phyloP scores from a whole-genome alignment of 1,140 invertebrate species.

The Drosophila guanche region DNA sequence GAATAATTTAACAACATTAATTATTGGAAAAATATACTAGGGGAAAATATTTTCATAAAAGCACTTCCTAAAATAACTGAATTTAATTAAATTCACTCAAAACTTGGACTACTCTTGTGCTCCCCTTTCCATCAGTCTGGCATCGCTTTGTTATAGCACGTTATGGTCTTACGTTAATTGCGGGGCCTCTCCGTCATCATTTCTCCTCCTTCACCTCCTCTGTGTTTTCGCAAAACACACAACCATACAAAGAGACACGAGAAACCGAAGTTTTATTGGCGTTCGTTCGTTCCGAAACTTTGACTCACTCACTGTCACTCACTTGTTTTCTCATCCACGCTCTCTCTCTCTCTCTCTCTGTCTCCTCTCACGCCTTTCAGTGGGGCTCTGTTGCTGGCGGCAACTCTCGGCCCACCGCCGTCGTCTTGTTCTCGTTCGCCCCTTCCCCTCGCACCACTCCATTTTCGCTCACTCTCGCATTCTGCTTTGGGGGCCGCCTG shows the following conservation, averaged over 20 bases:
- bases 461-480: no score
- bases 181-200: constrained; percentile 11
- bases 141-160: constrained; percentile 13
- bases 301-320: constrained; percentile 18
- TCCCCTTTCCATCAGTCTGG: constrained; percentile 9
- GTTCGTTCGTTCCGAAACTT: constrained; percentile 26
- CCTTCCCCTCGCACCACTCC: no score
- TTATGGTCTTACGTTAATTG: constrained; percentile 20
- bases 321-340: constrained; percentile 1
- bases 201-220: constrained; percentile 29
- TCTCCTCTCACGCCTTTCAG: constrained; percentile 4
- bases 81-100: no score
- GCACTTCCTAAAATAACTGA: no score
- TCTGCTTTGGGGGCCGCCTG: no score
- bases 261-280: constrained; percentile 33
- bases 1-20: no score
- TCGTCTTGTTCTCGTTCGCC: neutral
- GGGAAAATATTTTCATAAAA: no score
- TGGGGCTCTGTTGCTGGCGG: constrained; percentile 17
- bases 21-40: no score
- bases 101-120: no score
- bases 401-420: constrained; percentile 12
- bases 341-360: constrained; percentile 18
- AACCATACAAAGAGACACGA: constrained; percentile 11
- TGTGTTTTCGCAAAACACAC: constrained; percentile 19